Base-by-base conservation (phyloP, 2,888 invertebrate genomes). In the Clanis bilineata region DNA sequence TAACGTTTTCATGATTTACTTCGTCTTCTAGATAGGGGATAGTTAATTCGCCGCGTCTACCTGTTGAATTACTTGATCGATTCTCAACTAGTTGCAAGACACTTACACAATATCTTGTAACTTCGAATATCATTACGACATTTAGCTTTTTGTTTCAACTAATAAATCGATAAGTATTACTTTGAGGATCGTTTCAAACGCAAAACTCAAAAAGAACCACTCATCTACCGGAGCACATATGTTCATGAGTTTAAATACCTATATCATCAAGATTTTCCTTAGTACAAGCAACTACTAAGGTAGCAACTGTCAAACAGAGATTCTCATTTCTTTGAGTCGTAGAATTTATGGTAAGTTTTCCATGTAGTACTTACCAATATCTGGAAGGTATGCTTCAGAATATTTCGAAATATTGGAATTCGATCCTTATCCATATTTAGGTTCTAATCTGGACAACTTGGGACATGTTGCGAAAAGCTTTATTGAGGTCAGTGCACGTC, bases 1-100 rank as follows among this genome's bases (percentile, higher is more conserved):
- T 74, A 79, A 77, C 76, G 77, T 76, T 80, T 82, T 80, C 83
- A 86, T 88, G 84, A 86, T 88, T 85, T 84, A 85, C 79, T 79
- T 51, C 39, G 25, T n/a, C 39, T 38, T 21, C 21, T 51, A 32
- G 51, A 25, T 58, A 58, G 38, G 23, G 10, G 23, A 51, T 32
- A 45, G 45, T 38, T 44, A 57, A 45, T 22, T 57, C 44, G 9
- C 51, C 18, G 51, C 51, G 15, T 51, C 58, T 58, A 39, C 51
- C 47, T 51, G 47, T 58, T 38, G 39, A 47, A 51, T 58, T 51
- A 58, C 21, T 51, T 18, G 25, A 47, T 58, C 47, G 38, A 38
- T 47, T 45, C 25, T 18, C 15, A 57, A 58, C 51, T 5, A 32
- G 51, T 51, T 51, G 47, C 51, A 32, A 51, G 32, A 51, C 51